phyloP scores from a whole-genome alignment of 2,888 invertebrate genomes.

The Achlya flavicornis region DNA sequence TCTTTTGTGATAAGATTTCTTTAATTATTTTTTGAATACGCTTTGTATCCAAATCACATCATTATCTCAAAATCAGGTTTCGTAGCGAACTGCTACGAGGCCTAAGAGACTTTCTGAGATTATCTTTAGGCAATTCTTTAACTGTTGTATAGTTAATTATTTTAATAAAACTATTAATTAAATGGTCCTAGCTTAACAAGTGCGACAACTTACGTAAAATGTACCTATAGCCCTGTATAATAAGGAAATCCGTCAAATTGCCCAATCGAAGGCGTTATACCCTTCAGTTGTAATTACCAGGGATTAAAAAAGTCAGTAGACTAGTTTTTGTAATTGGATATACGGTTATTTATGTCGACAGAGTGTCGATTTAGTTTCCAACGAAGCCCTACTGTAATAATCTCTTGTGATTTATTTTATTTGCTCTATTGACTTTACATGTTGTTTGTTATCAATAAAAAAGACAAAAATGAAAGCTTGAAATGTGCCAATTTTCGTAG shows the following conservation, averaged over 20 bases:
- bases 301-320: slow-evolving; percentile 23
- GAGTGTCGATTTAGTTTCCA: slow-evolving; percentile 28
- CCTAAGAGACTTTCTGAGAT: neutral
- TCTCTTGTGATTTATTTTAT: slow-evolving; percentile 40
- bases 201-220: too few relatives aligned
- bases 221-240: neutral
- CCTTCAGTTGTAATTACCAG: slow-evolving; percentile 34
- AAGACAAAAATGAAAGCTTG: too few relatives aligned
- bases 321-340: slow-evolving; percentile 25
- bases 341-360: slow-evolving; percentile 7
- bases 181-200: too few relatives aligned
- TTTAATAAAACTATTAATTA: too few relatives aligned
- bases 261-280: slow-evolving; percentile 46
- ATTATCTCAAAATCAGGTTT: neutral
- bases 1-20: neutral
- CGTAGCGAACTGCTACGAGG: neutral
- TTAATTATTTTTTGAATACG: neutral
- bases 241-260: slow-evolving; percentile 41
- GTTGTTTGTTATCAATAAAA: neutral
- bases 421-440: slow-evolving; percentile 42
- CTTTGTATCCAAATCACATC: neutral
- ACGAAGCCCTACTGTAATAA: slow-evolving; percentile 41
- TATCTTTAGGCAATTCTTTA: too few relatives aligned
- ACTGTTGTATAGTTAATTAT: too few relatives aligned
- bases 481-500: too few relatives aligned